Percentiles rank a stretch among this genome's conserved stretches.
Evolutionary conservation across 2,113 vertebrate genomes (phyloP).

Genomic region (zebrafish (Danio rerio)): GRCz12tu NC_133183.1:10905501-10906000

Average conservation of each 20-base stretch:
- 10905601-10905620: too few species aligned
- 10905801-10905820: background rate
- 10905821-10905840: background rate
- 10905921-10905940: background rate
- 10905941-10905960: background rate
- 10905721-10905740: background rate
- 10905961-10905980: too few species aligned
- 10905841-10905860: background rate
- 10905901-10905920: background rate
- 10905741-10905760: background rate
- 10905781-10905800: background rate
- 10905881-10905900: background rate
- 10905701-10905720: background rate
- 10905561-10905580: too few species aligned
- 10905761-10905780: background rate
- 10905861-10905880: background rate
- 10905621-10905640: background rate
- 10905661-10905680: background rate
- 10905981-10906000: too few species aligned
- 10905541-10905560: too few species aligned
- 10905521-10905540: too few species aligned
- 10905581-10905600: too few species aligned
- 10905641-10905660: background rate
- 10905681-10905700: constrained; percentile 1
- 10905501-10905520: too few species aligned